Base-by-base conservation (phyloP, 1,140 invertebrate genomes). In the Psix sp. region DNA sequence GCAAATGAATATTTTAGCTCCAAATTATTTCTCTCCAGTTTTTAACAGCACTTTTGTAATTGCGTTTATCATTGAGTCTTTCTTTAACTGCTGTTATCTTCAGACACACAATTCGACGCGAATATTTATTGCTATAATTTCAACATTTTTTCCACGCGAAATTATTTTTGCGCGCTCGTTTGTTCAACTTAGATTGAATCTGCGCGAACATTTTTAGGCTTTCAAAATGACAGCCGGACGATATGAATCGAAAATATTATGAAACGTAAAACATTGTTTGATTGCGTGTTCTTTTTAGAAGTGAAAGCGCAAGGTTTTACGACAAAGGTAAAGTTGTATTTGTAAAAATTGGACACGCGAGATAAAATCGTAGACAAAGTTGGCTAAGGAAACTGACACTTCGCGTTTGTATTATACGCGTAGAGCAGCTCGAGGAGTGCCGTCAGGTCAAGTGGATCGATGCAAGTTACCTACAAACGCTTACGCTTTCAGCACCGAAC, bases 401-500 rank as follows among this genome's bases (percentile, higher is more conserved):
- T 65, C 14, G 40, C 38, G 24, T 51, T 45, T 20, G 45, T 63
- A 51, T 63, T 70, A 46, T 51, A 45, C 42, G 45, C 16, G 39
- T 49, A 65, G 38, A 70, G 40, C 46, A 24, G 45, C 29, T 33
- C 16, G 38, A 43, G 51, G 49, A 62, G 57, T 15, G 26, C 15
- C 46, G 65, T 60, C 74, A 60, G 68, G 68, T 76, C 63, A 76
- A 76, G 68, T 68, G 63, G 74, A 76, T 76, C 74, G 68, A 76
- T 76, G 67, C 67, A 72, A 26, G 54, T 70, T 66, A 56, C 49
- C 65, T 65, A 46, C 54, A 46, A 59, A 60, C 54, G 38, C 54
- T 33, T 45, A 52, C 51, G 40, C 29, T 49, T 62, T 46, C 5
- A 48, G 26, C 49, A 17, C 17, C 20, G 6, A 21, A 49, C 57